These are phyloP conservation scores for Cliona cf. orientalis DNA, from an alignment of 37 sponge, comb jelly and placozoan genomes.

Conservation along the genomic window DNA sequence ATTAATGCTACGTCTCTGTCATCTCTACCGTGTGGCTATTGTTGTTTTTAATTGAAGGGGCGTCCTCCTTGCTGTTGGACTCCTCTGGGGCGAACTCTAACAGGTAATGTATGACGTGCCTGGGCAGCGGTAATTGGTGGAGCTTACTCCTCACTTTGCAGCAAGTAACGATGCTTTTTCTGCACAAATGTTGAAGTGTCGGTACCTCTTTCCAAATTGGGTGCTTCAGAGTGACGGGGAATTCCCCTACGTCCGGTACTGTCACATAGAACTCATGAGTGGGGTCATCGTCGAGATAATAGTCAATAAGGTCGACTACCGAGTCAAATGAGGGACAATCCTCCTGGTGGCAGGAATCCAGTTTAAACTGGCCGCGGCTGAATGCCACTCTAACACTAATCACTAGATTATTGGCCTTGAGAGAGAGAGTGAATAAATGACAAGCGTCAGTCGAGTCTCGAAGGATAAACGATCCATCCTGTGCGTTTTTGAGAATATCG, in stretches of 20 bases:
- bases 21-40: background rate
- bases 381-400: constrained; percentile 82
- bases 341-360: constrained; percentile 80
- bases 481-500: constrained; percentile 56
- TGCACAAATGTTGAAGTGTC: constrained; percentile 83
- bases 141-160: constrained; percentile 40
- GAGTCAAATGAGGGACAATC: constrained; percentile 78
- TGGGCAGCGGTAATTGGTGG: constrained; percentile 62
- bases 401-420: constrained; percentile 66
- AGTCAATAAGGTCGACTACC: constrained; percentile 82
- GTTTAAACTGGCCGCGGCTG: constrained; percentile 84
- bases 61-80: background rate
- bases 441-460: constrained; percentile 88
- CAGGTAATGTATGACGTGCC: constrained; percentile 60
- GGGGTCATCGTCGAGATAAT: constrained; percentile 59
- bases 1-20: background rate
- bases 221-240: constrained; percentile 71
- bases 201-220: constrained; percentile 85
- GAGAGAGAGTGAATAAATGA: constrained; percentile 87
- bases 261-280: constrained; percentile 65
- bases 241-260: constrained; percentile 66
- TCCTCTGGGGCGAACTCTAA: constrained; percentile 65
- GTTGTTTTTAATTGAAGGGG: background rate
- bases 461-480: constrained; percentile 84
- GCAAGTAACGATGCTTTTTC: constrained; percentile 55